Evolutionary conservation across 2,797 vertebrate genomes (phyloP), one percentile per base, ranked within the genome.

Genomic region (Eulemur rubriventer): DNA sequence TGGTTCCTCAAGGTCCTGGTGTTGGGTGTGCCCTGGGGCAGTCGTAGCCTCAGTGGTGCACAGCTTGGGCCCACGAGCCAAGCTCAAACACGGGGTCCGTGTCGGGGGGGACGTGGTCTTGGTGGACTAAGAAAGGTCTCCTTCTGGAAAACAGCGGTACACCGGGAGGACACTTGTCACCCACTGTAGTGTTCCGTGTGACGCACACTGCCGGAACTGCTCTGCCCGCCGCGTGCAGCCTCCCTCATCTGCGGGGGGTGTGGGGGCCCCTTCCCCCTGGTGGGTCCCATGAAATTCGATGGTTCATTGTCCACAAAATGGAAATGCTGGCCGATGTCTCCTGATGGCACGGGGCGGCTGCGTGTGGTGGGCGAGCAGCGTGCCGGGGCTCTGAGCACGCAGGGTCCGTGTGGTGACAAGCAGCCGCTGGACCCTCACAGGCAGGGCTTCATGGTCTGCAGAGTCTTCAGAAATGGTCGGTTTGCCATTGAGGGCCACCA

Each of bases 121-220:
- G 26, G 38, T 38, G 50, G 35, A 17, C 41, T 35, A n/a, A 48
- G 38, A 30, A 38, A 59, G 22, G 9, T 2, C 0, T 57, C 24
- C 57, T 46, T 24, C 1, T 24, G 30, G 75, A 70, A 59, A 52
- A 22, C 11, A 22, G 22, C 6, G 13, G 43, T 26, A 13, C 41
- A 4, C 28, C 4, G 2, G 30, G 22, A 30, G 33, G 11, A 22
- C 41, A 28, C 69, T 72, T 9, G 61, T 26, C 7, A 48, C n/a
- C 18, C 2, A 0, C 14, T 1, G 4, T 16, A 46, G 72, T 0
- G 2, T 33, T 73, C 3, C 0, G 28, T 6, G 70, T 46, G 41
- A 2, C 8, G 8, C 16, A 75, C 43, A 17, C 43, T 30, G 2
- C 46, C 2, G 16, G 9, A 33, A 33, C 4, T 73, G 4, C 17